phyloP scores from a whole-genome alignment of 2,888 invertebrate species.

The Mylabris sibirica region DNA sequence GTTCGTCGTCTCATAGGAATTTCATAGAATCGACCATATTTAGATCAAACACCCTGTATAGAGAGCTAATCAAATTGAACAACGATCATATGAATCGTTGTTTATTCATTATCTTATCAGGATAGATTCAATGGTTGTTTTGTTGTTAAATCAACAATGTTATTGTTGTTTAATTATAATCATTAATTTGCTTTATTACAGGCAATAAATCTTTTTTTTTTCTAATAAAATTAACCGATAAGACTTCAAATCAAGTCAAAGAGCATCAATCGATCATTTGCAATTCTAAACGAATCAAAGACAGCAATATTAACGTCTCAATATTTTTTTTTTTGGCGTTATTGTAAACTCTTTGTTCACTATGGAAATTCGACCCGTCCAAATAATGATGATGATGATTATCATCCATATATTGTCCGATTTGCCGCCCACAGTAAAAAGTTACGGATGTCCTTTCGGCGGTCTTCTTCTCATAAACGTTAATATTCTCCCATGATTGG shows the following conservation, averaged over 20 bases:
- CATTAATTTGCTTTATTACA: not conserved
- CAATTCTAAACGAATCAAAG: not conserved
- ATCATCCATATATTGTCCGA: conserved; percentile 4
- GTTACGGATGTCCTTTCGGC: conserved; percentile 3
- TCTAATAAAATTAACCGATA: not conserved
- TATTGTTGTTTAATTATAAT: conserved; percentile 8
- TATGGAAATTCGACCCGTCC: conserved; percentile 4
- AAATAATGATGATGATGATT: conserved; percentile 7
- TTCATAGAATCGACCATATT: no score
- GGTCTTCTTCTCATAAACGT: conserved; percentile 10
- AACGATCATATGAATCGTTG: not conserved
- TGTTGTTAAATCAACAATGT: not conserved
- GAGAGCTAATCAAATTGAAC: not conserved
- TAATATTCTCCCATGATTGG: conserved; percentile 1
- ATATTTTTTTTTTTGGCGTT: not conserved
- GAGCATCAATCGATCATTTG: not conserved
- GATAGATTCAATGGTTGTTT: not conserved
- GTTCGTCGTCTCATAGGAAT: no score
- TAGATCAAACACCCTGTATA: no score
- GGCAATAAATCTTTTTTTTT: not conserved
- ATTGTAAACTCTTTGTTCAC: not conserved
- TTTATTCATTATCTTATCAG: not conserved
- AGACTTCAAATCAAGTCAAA: not conserved
- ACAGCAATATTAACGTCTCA: not conserved
- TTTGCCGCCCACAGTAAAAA: conserved; percentile 13